Base-by-base conservation (phyloP, 2,113 vertebrate genomes). In the Xiphophorus maculatus region DNA sequence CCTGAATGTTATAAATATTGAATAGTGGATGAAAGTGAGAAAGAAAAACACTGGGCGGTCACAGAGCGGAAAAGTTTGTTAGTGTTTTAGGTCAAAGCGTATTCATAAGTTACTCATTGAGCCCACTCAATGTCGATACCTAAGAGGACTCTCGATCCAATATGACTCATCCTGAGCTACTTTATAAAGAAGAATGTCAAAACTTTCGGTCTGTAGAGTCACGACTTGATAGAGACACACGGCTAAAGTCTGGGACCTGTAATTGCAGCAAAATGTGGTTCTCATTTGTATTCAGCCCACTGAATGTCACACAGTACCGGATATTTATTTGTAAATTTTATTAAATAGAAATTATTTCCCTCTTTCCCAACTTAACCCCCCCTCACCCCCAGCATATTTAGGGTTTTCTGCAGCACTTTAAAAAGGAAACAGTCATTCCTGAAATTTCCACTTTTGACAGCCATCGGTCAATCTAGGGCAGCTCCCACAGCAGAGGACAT, bases 401-500 rank as follows among this genome's bases (percentile, higher is more conserved):
- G 32, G 37, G 11, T 3, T 6, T 64, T 30, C 4, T 22, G 28
- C 12, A 19, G 35, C 74, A 67, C 11, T 35, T 67, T 64, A 29
- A 73, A 65, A 64, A 68, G 73, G 74, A 60, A 71, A 66, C 71
- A 73, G 76, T 61, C 42, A 63, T 48, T 80, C 60, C 77, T 72
- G 72, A 77, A 81, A 51, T 40, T 14, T 88, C 76, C 84, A 37
- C 81, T 83, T 82, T 71, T 89, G 85, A 90, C 88, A 89, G 80
- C 75, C 69, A 88, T 84, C 84, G 81, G 48, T 90, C 83, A 87
- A 84, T 79, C 85, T 60, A 58, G 66, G 32, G 37, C 74, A 32
- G 88, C 91, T 92, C 91, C 87, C 84, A 88, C 85, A 87, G 87
- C 80, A 63, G 76, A 93, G 89, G 87, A 94, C 82, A 92, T 87